Conservation (phyloP, 2,797 vertebrate genomes). For the Cercopithecus petaurista region DNA sequence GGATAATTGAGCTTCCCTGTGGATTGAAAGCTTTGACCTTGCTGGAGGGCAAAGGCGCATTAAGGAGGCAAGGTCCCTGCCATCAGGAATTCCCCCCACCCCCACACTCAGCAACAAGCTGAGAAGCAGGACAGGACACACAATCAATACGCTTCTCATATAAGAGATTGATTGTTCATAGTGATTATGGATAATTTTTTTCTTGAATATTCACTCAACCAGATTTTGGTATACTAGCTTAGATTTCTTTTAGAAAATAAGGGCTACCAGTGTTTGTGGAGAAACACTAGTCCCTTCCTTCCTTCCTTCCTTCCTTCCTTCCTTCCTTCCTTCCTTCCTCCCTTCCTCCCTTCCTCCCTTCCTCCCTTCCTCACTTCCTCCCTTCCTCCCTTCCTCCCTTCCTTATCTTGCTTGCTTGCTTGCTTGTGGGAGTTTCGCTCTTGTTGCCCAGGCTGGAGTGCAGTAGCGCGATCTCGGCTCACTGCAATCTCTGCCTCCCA, state of each 20-base stretch:
- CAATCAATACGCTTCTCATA: background rate
- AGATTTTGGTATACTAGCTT: background rate
- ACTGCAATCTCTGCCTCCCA: background rate
- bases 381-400: no score
- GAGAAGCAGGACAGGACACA: background rate
- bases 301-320: rapidly evolving
- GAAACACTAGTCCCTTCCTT: background rate
- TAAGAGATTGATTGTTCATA: background rate
- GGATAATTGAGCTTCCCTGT: background rate
- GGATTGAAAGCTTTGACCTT: background rate
- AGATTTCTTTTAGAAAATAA: background rate
- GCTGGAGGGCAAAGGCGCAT: background rate
- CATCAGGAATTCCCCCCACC: background rate
- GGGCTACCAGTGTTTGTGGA: background rate
- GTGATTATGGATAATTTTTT: background rate
- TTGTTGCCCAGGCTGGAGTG: background rate
- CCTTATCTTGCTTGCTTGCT: no score
- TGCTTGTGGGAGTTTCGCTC: background rate
- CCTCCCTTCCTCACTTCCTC: rapidly evolving
- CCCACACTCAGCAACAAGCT: background rate
- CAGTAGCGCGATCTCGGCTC: background rate
- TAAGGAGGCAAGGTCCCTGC: background rate
- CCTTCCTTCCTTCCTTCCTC: rapidly evolving
- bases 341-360: rapidly evolving
- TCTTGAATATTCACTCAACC: background rate